Base-by-base conservation (phyloP, 1,140 invertebrate genomes). In the Euschistus heros region DNA sequence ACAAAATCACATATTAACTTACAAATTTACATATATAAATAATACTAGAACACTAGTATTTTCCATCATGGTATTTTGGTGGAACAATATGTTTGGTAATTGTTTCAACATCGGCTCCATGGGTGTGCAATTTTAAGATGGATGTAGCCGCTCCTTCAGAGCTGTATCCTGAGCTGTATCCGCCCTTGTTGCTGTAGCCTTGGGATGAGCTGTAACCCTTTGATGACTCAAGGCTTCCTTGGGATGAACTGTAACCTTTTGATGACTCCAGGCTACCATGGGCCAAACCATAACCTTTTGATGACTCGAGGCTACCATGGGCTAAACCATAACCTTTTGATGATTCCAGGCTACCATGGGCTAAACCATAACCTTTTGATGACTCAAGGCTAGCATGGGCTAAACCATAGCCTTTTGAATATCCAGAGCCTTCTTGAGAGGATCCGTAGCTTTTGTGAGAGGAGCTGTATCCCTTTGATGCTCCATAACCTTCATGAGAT, bases 81-180 rank as follows among this genome's bases (percentile, higher is more conserved):
- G 54, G 54, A 57, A 57, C 26, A 8, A 57, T 57, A 24, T 57
- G 54, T 57, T 57, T 57, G 24, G 24, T 27, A 4, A 57, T 24
- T 8, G 10, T 2, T 15, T 57, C 54, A 8, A 57, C 54, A 26
- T 57, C 54, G 15, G 54, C 54, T 57, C 54, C 54, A 24, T 57
- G 54, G 15, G 54, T 57, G 54, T 57, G 54, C 5, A 57, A 57
- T 22, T 57, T 57, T 2, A 57, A 26, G 54, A 24, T 27, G 4
- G 54, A 57, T 24, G 24, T 57, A 27, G 54, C 54, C 4, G 18
- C 54, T 18, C n/a, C 54, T 24, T 22, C 54, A 26, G 54, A 57
- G 13, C 33, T 37, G 33, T 37, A 37, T 37, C 13, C 33, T 37
- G 33, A 37, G 8, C 33, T 37, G 33, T 37, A 37, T 10, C 33